These are phyloP conservation scores for Agrotis exclamationis DNA, from an alignment of 2,888 invertebrate species.

Conservation along the genomic window DNA sequence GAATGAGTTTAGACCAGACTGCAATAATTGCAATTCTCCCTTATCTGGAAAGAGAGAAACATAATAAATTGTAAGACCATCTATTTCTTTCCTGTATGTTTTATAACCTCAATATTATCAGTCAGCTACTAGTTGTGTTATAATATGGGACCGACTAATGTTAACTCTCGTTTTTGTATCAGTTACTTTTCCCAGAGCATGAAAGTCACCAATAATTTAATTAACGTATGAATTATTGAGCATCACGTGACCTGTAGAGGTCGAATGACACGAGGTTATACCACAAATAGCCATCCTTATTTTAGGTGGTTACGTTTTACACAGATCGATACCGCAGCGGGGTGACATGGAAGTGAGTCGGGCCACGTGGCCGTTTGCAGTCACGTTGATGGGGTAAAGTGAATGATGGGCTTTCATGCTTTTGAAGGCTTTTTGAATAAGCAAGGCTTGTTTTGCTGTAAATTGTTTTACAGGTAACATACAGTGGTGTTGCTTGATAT, in stretches of 20 bases:
- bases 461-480: no score
- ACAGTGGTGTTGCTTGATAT: no score
- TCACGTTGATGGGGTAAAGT: constrained; percentile 17
- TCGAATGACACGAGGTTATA: constrained; percentile 9
- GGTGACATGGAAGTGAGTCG: constrained; percentile 14
- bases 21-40: no score
- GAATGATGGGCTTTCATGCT: not conserved
- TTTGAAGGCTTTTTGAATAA: not conserved
- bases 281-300: constrained; percentile 31
- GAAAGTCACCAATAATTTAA: constrained; percentile 1
- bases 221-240: constrained; percentile 3
- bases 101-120: no score
- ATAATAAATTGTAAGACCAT: no score
- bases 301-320: constrained; percentile 5
- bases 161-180: not conserved
- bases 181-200: not conserved
- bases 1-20: not conserved
- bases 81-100: no score
- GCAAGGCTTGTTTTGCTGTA: no score
- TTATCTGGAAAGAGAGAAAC: no score
- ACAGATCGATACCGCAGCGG: constrained; percentile 43
- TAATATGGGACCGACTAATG: no score
- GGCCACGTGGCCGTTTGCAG: constrained; percentile 12
- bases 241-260: not conserved
- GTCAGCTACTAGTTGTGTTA: no score